phyloP scores from a whole-genome alignment of 2,797 vertebrate species.

The Sebastes trivittatus region DNA sequence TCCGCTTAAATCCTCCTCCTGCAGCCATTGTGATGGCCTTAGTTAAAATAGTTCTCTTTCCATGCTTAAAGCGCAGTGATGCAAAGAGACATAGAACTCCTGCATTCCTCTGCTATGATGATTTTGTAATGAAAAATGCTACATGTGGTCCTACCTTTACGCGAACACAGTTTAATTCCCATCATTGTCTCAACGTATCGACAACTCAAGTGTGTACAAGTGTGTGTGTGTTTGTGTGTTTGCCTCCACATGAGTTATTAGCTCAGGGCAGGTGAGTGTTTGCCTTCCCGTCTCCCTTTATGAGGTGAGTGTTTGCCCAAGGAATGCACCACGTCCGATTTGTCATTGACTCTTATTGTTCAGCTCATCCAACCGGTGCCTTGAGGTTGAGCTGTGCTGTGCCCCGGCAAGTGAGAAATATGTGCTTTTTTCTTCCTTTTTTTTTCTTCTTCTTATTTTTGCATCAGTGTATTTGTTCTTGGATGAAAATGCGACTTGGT shows the following conservation, averaged over 20 bases:
- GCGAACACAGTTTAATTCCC: constrained; percentile 5
- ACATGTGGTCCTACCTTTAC: background rate
- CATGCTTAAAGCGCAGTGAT: background rate
- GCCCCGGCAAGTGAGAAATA: constrained; percentile 64
- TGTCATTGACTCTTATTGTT: constrained; percentile 75
- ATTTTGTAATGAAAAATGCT: background rate
- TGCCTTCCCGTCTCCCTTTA: constrained; percentile 73
- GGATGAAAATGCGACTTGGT: constrained; percentile 33
- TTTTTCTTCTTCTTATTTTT: background rate
- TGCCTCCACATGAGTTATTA: constrained; percentile 61
- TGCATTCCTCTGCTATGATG: background rate
- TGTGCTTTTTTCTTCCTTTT: constrained; percentile 45
- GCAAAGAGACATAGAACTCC: background rate
- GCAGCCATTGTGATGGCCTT: constrained; percentile 12
- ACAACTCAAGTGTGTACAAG: constrained; percentile 36
- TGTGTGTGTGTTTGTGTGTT: constrained; percentile 30
- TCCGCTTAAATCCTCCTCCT: background rate
- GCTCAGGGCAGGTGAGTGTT: constrained; percentile 81
- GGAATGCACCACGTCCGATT: constrained; percentile 77
- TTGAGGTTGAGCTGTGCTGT: constrained; percentile 51
- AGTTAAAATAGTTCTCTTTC: constrained; percentile 10
- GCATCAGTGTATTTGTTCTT: constrained; percentile 38
- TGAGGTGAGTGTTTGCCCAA: constrained; percentile 75
- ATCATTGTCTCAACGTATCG: constrained; percentile 40
- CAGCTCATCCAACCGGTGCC: constrained; percentile 63